Base-by-base conservation (phyloP, 2,113 vertebrate genomes). In the Agapornis roseicollis region DNA sequence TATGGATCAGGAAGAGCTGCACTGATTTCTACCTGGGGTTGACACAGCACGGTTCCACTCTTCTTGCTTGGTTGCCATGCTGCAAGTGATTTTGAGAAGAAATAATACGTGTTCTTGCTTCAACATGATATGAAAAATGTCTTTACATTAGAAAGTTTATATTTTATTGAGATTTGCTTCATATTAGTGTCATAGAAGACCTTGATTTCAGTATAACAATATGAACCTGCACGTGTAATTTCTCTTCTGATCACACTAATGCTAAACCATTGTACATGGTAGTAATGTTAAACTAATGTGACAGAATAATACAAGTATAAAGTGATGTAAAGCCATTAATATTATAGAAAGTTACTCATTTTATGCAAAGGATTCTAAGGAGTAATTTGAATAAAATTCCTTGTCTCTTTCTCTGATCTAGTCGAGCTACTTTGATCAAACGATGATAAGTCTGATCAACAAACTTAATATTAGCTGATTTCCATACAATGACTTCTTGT, bases 131-230 rank as follows among this genome's bases (percentile, higher is more conserved):
- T 96, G 22, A 96, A 96, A 97, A 97, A 91, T 85, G 79, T 90
- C 94, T 95, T 96, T 93, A 49, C 79, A 71, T 91, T 83, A 89
- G 39, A 68, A 94, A 85, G 92, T 82, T 78, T 92, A 31, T 94
- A 83, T 96, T 98, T 98, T 96, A 97, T 93, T 89, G 95, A 92
- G 88, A 92, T 95, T 94, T 96, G 93, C 92, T 95, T 94, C 72
- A 0, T 97, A 95, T 97, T 96, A 96, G 95, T 98, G 96, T 97
- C 96, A 93, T 42, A 79, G 80, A 92, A 70, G 49, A 91, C 92
- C 96, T 96, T 85, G 93, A 96, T 96, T 97, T 97, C 89, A 95
- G 90, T 97, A 97, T 96, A 97, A 96, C 94, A 97, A 90, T 96
- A 96, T 93, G 92, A 97, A 97, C 95, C 93, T 96, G 80, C 90